Evolutionary conservation across 2,888 invertebrate species (phyloP).

Genomic region (Buathra laborator): DNA sequence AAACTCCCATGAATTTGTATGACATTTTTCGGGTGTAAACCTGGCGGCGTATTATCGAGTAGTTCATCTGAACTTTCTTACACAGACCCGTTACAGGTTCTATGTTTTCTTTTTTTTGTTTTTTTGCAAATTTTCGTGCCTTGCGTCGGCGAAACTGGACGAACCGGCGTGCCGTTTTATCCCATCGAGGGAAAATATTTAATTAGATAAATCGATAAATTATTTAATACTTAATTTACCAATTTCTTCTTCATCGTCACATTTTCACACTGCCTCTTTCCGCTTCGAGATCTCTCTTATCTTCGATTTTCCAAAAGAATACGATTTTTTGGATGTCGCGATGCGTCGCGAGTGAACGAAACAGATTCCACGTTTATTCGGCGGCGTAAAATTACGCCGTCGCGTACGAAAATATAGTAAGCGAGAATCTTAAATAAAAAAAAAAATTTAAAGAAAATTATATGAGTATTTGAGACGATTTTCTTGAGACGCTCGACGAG

Average conservation of each 20-base stretch:
- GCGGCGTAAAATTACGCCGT: background rate
- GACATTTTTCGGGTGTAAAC: too few species aligned
- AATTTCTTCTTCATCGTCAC: conserved; percentile 18
- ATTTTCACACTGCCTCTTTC: conserved; percentile 15
- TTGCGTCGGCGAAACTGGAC: too few species aligned
- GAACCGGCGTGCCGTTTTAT: too few species aligned
- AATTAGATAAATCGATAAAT: too few species aligned
- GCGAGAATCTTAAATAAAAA: background rate
- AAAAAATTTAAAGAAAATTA: conserved; percentile 30
- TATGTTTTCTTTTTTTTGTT: too few species aligned
- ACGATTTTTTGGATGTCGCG: conserved; percentile 1
- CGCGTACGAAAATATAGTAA: conserved; percentile 43
- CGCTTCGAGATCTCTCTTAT: conserved; percentile 31
- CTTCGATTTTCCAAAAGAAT: conserved; percentile 30
- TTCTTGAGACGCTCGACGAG: background rate
- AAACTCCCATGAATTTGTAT: too few species aligned
- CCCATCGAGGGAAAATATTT: too few species aligned
- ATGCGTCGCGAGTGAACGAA: conserved; percentile 7
- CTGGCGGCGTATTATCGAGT: too few species aligned
- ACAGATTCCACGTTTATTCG: conserved; percentile 1
- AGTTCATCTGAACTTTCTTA: too few species aligned
- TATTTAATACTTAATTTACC: too few species aligned
- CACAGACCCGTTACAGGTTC: too few species aligned
- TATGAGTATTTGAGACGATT: conserved; percentile 2
- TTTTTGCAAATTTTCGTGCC: too few species aligned